A percentile compares a stretch with the other conserved stretches of the same genome.
Evolutionary conservation across 2,797 vertebrate species (phyloP).

Genomic region (Fistularia commersonii): DNA sequence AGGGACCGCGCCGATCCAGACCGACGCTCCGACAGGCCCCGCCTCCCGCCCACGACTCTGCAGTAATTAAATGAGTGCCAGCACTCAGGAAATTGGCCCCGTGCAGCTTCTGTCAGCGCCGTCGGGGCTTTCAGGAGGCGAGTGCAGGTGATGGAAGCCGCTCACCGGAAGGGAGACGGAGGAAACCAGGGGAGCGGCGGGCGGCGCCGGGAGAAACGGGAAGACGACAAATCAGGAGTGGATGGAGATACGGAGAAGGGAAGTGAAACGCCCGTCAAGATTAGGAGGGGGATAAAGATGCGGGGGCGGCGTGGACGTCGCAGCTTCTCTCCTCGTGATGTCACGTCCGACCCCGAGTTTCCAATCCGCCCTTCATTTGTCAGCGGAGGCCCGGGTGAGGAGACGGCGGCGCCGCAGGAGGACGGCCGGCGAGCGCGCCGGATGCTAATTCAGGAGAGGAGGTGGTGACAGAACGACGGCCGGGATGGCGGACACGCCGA

Average conservation of each 20-base stretch:
- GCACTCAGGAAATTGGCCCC: slow-evolving; percentile 69
- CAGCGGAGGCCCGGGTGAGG: slow-evolving; percentile 7
- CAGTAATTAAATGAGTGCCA: slow-evolving; percentile 66
- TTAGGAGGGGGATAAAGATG: slow-evolving; percentile 25
- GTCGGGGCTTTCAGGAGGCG: slow-evolving; percentile 29
- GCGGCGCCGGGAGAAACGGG: slow-evolving; percentile 7
- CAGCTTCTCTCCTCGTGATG: slow-evolving; percentile 18
- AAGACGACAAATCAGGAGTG: slow-evolving; percentile 14
- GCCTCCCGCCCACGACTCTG: slow-evolving; percentile 49
- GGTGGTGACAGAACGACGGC: too few species aligned
- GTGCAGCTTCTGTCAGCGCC: slow-evolving; percentile 33
- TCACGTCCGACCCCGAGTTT: too few species aligned
- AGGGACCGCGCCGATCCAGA: slow-evolving; percentile 42
- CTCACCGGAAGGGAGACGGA: neutral
- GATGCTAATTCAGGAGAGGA: too few species aligned
- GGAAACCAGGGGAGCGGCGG: slow-evolving; percentile 5
- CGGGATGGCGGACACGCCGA: too few species aligned
- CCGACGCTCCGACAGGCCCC: slow-evolving; percentile 49
- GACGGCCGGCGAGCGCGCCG: too few species aligned
- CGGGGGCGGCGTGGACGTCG: slow-evolving; percentile 28
- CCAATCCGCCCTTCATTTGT: slow-evolving; percentile 8
- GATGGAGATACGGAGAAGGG: slow-evolving; percentile 7
- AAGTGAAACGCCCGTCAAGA: slow-evolving; percentile 26
- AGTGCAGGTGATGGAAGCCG: slow-evolving; percentile 28
- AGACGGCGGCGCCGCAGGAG: slow-evolving; percentile 15